Evolutionary conservation across 2,113 vertebrate species (phyloP), one percentile per base, ranked within the genome.

Genomic region (Sander vitreus): DNA sequence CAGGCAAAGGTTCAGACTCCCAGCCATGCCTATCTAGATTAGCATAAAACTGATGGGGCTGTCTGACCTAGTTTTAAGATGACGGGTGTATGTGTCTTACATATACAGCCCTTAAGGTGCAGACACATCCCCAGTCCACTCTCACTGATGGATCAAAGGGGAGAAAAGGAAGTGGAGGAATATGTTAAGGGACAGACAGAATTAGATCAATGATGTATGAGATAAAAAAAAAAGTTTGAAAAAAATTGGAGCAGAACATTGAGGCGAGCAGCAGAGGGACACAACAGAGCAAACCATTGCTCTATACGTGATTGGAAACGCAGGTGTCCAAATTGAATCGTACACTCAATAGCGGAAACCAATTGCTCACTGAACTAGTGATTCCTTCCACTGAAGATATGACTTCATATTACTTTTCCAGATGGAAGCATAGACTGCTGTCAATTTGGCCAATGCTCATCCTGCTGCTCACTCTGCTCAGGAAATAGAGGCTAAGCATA

Each of bases 31-130:
- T 57, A 76, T 64, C 71, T 36, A 71, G 18, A 90, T 90, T 89
- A 86, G 83, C 85, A 91, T 90, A 89, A 81, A 69, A 68, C 47
- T 47, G 63, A n/a, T 57, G 47, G 18, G 8, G 50, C 21, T 23
- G 88, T 75, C 68, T 91, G 90, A 76, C 91, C 92, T 75, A 90
- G 69, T 84, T 93, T 80, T 73, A 53, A 50, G 16, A 80, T 75
- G 85, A 78, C 39, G 1, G 53, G 64, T 80, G 65, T 4, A 47
- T 64, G 50, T 3, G 70, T 75, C 76, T 59, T 50, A 48, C 51
- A 67, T 21, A 51, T 12, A 54, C 19, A 48, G 62, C 70, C 73
- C 60, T 65, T 39, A 73, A 84, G 73, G 65, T 65, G 39, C 4
- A 4, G 69, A 66, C 63, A 73, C 71, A 13, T 67, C 54, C 13